Percentiles rank a stretch among this genome's conserved stretches.
Conservation (phyloP, 1,140 invertebrate genomes). For the Drosophila fuyamai region DNA sequence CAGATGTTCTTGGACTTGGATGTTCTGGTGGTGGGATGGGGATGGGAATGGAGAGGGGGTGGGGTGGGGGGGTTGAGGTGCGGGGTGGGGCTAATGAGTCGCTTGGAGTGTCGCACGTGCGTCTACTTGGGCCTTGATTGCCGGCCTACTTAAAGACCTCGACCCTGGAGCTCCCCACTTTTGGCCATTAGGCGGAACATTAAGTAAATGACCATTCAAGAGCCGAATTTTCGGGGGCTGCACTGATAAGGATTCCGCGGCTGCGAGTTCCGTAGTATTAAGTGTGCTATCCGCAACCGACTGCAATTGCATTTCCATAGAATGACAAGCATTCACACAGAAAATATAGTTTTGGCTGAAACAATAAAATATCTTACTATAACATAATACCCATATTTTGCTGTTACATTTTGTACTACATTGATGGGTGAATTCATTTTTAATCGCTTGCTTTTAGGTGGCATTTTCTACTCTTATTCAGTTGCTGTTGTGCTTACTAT, state of each 20-base stretch:
- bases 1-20: conserved; percentile 22
- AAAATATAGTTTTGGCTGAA: too few species aligned
- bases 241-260: conserved; percentile 24
- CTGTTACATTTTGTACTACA: too few species aligned
- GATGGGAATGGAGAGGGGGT: neutral
- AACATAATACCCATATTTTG: too few species aligned
- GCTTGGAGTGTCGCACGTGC: conserved; percentile 76
- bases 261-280: neutral
- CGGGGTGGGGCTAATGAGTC: conserved; percentile 65
- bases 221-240: conserved; percentile 30
- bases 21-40: conserved; percentile 4
- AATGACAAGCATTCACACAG: neutral
- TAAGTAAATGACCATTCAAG: conserved; percentile 69
- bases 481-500: too few species aligned
- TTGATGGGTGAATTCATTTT: too few species aligned
- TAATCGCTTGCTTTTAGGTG: too few species aligned
- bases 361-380: too few species aligned
- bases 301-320: neutral
- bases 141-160: conserved; percentile 53
- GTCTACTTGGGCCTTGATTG: conserved; percentile 49
- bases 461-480: too few species aligned
- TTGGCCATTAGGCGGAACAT: conserved; percentile 65
- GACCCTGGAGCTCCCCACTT: neutral
- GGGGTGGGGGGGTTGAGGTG: neutral
- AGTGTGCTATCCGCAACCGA: neutral